Conservation (phyloP, 2,113 vertebrate genomes). For the Empidonax alnorum region DNA sequence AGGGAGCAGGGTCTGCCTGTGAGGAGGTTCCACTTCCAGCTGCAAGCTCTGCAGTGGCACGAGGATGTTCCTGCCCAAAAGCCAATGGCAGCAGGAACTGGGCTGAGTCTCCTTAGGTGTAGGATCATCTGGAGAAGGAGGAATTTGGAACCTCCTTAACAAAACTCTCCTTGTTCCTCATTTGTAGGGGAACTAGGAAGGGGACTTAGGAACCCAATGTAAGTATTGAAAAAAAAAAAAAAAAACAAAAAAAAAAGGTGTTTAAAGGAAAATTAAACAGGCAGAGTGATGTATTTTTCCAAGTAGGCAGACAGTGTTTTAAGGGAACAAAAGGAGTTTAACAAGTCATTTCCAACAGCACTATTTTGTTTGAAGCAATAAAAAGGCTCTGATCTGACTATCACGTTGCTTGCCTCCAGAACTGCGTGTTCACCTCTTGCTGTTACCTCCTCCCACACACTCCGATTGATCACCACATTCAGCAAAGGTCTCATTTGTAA, state of each 20-base stretch:
- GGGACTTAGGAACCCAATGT: not conserved
- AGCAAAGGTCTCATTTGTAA: constrained; percentile 8
- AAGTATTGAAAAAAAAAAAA: not conserved
- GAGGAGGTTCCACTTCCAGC: not conserved
- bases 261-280: not conserved
- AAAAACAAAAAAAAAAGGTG: too few relatives aligned
- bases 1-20: rapidly evolving
- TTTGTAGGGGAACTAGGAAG: not conserved
- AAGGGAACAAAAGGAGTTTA: not conserved
- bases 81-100: not conserved
- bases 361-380: not conserved
- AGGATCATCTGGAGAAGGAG: not conserved
- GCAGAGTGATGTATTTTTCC: not conserved
- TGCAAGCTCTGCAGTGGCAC: not conserved
- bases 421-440: not conserved
- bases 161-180: not conserved
- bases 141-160: not conserved
- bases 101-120: not conserved
- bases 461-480: not conserved
- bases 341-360: not conserved
- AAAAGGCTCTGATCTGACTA: not conserved
- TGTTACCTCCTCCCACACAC: not conserved
- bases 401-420: not conserved
- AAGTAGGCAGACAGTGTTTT: not conserved
- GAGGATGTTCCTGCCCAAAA: not conserved